Conservation (phyloP, 2,113 vertebrate species). For the Trogon melanurus region DNA sequence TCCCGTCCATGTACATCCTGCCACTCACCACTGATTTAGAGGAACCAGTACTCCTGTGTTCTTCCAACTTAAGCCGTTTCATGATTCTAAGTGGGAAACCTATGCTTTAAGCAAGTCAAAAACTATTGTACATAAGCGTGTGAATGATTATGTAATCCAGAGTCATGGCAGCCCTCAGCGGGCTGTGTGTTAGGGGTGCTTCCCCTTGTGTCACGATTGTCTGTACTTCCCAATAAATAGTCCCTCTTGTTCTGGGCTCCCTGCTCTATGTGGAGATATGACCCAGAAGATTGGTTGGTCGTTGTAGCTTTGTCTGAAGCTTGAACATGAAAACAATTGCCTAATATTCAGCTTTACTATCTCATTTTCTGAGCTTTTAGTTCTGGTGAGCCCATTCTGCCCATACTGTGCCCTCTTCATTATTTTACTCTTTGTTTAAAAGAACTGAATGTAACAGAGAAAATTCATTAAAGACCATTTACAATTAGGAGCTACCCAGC, state of each 20-base stretch:
- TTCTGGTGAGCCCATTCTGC: not conserved
- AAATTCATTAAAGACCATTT: not conserved
- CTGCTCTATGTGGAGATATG: not conserved
- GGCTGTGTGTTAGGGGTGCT: not conserved
- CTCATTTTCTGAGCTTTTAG: not conserved
- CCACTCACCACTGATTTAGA: not conserved
- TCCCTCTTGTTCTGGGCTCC: not conserved
- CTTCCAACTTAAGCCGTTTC: too few relatives aligned
- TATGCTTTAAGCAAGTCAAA: not conserved
- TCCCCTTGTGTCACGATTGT: not conserved
- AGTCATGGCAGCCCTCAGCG: not conserved
- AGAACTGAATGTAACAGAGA: not conserved
- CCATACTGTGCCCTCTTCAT: fast-evolving
- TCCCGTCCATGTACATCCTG: not conserved
- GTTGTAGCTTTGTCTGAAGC: not conserved
- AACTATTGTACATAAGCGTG: fast-evolving
- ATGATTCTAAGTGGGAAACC: not conserved
- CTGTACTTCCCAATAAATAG: not conserved
- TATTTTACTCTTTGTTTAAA: not conserved
- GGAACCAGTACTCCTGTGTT: not conserved
- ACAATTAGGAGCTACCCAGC: not conserved
- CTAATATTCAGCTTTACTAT: not conserved
- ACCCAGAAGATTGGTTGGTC: not conserved
- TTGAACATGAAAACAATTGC: not conserved
- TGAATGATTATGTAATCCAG: not conserved